These are phyloP conservation scores for Chrysodeixis includens DNA, from an alignment of 2,888 invertebrate genomes.

Conservation along the genomic window DNA sequence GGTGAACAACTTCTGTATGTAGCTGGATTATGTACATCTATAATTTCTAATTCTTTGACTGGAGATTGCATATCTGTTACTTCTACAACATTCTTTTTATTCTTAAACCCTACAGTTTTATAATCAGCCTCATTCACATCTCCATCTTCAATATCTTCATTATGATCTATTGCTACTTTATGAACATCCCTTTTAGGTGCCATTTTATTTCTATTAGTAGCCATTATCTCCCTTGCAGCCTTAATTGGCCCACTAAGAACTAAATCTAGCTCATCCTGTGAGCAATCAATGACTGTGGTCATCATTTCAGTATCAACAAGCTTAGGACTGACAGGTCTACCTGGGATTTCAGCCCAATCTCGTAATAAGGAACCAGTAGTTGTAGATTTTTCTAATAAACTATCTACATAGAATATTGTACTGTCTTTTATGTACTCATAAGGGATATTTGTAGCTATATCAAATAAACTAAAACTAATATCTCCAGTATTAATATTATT, in stretches of 20 bases:
- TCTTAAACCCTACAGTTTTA: not conserved
- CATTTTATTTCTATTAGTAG: slow-evolving; percentile 19
- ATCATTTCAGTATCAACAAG: slow-evolving; percentile 56
- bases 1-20: slow-evolving; percentile 78
- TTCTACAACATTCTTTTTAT: not conserved
- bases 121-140: not conserved
- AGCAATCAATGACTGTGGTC: slow-evolving; percentile 73
- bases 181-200: slow-evolving; percentile 5
- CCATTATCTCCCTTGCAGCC: slow-evolving; percentile 67
- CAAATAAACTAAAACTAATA: slow-evolving; percentile 57
- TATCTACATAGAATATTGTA: slow-evolving; percentile 81
- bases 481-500: slow-evolving; percentile 31
- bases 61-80: slow-evolving; percentile 8
- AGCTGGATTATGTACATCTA: slow-evolving; percentile 14
- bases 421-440: slow-evolving; percentile 72
- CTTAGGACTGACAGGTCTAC: slow-evolving; percentile 89
- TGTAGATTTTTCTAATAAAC: slow-evolving; percentile 80
- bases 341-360: slow-evolving; percentile 90
- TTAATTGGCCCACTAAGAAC: slow-evolving; percentile 77
- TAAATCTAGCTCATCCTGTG: slow-evolving; percentile 77
- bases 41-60: slow-evolving; percentile 8
- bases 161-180: slow-evolving; percentile 20
- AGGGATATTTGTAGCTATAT: slow-evolving; percentile 69
- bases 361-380: slow-evolving; percentile 87
- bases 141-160: slow-evolving; percentile 3